A percentile compares a stretch with the other conserved stretches of the same genome.
phyloP scores from a whole-genome alignment of 1,140 invertebrate species.

The Eupeodes corollae region DNA sequence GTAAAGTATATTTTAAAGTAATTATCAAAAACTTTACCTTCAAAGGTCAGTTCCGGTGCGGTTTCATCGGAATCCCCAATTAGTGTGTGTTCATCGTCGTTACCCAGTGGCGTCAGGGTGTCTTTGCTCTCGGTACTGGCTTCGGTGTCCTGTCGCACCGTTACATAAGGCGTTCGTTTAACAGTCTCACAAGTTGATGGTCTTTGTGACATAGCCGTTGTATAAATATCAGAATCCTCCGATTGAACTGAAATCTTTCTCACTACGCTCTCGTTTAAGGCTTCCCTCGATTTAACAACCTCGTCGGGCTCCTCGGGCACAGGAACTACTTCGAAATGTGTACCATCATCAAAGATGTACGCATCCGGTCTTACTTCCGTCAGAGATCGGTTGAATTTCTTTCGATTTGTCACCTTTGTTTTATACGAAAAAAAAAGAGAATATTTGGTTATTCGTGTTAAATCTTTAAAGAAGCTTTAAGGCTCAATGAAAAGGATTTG shows the following conservation, averaged over 20 bases:
- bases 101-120: conserved; percentile 31
- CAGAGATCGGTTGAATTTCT: conserved; percentile 46
- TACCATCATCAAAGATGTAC: conserved; percentile 44
- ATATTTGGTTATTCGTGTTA: too few species aligned
- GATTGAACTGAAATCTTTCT: conserved; percentile 33
- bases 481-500: too few species aligned
- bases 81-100: conserved; percentile 27
- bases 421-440: not conserved
- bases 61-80: conserved; percentile 31
- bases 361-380: conserved; percentile 52
- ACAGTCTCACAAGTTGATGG: conserved; percentile 33
- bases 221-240: conserved; percentile 36
- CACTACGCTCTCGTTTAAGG: conserved; percentile 25
- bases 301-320: conserved; percentile 41
- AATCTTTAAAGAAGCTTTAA: not conserved
- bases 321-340: conserved; percentile 43
- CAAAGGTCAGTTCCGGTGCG: conserved; percentile 28
- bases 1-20: too few species aligned
- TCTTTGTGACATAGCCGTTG: conserved; percentile 22
- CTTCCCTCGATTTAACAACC: conserved; percentile 28
- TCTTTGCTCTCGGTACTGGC: conserved; percentile 37
- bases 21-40: conserved; percentile 30
- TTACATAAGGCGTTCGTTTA: conserved; percentile 32
- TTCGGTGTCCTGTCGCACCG: conserved; percentile 33
- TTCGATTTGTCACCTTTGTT: conserved; percentile 33